Percentiles rank a stretch among this genome's conserved stretches.
Conservation (phyloP, 2,888 invertebrate genomes). For the Xylota segnis region DNA sequence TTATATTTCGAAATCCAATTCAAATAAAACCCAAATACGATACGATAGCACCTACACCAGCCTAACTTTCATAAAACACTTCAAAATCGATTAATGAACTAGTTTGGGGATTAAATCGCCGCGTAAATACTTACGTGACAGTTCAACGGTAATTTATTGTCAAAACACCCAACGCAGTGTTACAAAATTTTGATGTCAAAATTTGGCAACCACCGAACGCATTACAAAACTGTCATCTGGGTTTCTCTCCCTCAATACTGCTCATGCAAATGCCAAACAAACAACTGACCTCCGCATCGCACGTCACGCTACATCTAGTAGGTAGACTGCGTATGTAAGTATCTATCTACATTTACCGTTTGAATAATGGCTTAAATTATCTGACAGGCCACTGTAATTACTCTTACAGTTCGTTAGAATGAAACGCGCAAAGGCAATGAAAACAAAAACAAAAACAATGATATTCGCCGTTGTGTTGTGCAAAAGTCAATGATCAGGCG, state of each 20-base stretch:
- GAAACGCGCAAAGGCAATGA: conserved; percentile 3
- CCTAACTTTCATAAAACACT: not conserved
- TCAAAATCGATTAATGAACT: conserved; percentile 37
- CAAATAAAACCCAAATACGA: too few relatives aligned
- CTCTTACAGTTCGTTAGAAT: conserved; percentile 51
- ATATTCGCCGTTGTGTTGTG: conserved; percentile 49
- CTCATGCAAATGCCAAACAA: conserved; percentile 34
- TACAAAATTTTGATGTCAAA: not conserved
- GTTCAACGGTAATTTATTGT: not conserved
- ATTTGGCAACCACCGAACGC: conserved; percentile 41
- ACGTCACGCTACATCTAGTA: conserved; percentile 54
- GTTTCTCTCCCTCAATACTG: not conserved
- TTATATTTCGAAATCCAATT: too few relatives aligned
- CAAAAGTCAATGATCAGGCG: conserved; percentile 69
- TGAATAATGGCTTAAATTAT: conserved; percentile 72
- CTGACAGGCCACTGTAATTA: conserved; percentile 69
- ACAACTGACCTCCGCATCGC: conserved; percentile 61
- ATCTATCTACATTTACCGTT: conserved; percentile 56
- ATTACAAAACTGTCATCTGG: conserved; percentile 16
- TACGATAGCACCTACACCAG: too few relatives aligned
- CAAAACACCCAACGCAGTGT: too few relatives aligned
- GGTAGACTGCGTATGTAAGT: conserved; percentile 18
- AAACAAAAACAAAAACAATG: conserved; percentile 28
- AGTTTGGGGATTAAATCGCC: conserved; percentile 13
- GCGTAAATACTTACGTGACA: conserved; percentile 28